phyloP scores from a whole-genome alignment of 2,888 invertebrate genomes.

The Torymus auratus region DNA sequence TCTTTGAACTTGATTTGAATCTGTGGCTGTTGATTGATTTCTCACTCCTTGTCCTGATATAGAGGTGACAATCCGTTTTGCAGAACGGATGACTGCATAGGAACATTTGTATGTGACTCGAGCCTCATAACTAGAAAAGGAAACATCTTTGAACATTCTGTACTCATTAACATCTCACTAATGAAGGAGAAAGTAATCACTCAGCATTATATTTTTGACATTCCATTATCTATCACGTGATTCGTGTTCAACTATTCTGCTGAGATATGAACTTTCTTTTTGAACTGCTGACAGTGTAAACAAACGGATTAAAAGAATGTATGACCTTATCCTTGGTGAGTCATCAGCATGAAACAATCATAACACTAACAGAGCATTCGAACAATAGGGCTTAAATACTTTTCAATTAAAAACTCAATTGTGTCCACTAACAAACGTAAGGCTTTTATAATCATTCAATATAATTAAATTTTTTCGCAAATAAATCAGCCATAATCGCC shows the following conservation, averaged over 20 bases:
- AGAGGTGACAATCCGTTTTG: slow-evolving; percentile 51
- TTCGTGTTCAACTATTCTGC: not conserved
- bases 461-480: not conserved
- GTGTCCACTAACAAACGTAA: slow-evolving; percentile 6
- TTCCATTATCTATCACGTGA: slow-evolving; percentile 17
- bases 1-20: slow-evolving; percentile 17
- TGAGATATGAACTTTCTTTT: slow-evolving; percentile 28
- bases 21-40: slow-evolving; percentile 36
- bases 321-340: slow-evolving; percentile 30
- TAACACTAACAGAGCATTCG: not conserved
- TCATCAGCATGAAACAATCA: slow-evolving; percentile 29
- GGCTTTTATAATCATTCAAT: not conserved
- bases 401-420: not conserved
- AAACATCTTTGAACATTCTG: slow-evolving; percentile 14
- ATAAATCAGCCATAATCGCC: not conserved
- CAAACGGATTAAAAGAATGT: slow-evolving; percentile 28
- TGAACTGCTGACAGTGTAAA: slow-evolving; percentile 15
- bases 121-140: slow-evolving; percentile 56
- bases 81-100: slow-evolving; percentile 56
- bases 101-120: slow-evolving; percentile 56
- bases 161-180: not conserved
- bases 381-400: slow-evolving; percentile 1
- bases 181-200: not conserved
- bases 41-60: slow-evolving; percentile 53
- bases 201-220: slow-evolving; percentile 6